Evolutionary conservation across 2,797 vertebrate species (phyloP).

Genomic region (Dromococcyx pavoninus): DNA sequence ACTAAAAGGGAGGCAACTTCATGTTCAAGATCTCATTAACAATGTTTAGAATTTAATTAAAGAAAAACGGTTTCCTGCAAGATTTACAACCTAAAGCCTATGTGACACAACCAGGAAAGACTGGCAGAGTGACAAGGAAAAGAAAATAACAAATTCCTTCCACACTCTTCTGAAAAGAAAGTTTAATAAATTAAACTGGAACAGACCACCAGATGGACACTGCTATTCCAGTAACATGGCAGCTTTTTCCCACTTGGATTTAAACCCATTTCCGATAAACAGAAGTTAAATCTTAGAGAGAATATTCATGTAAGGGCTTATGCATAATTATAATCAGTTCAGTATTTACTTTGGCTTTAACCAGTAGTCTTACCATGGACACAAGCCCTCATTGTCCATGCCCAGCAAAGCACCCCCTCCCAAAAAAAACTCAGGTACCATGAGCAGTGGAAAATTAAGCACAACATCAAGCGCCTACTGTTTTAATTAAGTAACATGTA

Average conservation of each 20-base stretch:
- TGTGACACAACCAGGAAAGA: not conserved
- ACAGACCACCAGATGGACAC: not conserved
- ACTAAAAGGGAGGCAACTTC: not conserved
- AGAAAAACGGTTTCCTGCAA: not conserved
- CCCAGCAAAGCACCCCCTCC: not conserved
- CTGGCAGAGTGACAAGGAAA: not conserved
- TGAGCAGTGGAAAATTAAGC: not conserved
- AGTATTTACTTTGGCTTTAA: slow-evolving; percentile 18
- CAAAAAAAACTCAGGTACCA: not conserved
- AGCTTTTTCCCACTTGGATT: not conserved
- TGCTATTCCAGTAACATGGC: not conserved
- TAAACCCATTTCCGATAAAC: not conserved
- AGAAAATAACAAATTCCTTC: not conserved
- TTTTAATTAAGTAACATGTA: not conserved
- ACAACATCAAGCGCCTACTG: not conserved
- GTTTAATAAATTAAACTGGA: not conserved
- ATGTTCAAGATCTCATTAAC: not conserved
- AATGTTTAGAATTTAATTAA: not conserved
- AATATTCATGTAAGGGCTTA: not conserved
- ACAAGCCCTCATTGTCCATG: slow-evolving; percentile 29
- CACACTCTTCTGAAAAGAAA: not conserved
- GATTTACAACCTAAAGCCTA: not conserved
- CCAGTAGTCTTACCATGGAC: not conserved
- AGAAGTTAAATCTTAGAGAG: not conserved
- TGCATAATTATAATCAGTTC: not conserved